Evolutionary conservation across 2,888 invertebrate species (phyloP).

Genomic region (Linyphia triangularis): DNA sequence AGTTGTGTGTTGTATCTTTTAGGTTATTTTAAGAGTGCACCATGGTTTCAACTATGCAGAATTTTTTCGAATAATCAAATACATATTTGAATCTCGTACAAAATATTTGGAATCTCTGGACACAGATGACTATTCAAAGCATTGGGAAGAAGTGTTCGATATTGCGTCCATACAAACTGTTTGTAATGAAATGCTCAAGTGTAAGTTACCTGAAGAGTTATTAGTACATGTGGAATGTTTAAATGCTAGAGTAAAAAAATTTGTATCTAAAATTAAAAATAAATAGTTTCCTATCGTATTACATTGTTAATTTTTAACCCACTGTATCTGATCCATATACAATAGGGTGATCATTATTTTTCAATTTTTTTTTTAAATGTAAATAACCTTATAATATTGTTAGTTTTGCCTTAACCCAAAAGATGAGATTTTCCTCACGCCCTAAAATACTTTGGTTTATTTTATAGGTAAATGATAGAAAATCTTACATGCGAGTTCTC

Average conservation of each 20-base stretch:
- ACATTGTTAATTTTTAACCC: too few species aligned
- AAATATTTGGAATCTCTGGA: background rate
- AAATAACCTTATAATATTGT: too few species aligned
- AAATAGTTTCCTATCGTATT: too few species aligned
- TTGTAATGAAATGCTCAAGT: conserved; percentile 23
- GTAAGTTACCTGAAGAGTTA: conserved; percentile 9
- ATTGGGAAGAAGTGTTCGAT: conserved; percentile 40
- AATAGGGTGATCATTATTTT: too few species aligned
- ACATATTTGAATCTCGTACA: conserved; percentile 36
- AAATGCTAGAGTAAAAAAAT: background rate
- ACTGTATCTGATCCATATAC: too few species aligned
- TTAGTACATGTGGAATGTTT: background rate
- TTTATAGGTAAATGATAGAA: too few species aligned
- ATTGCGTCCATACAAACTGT: conserved; percentile 24
- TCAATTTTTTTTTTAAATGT: too few species aligned
- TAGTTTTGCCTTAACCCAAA: too few species aligned
- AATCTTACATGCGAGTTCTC: too few species aligned
- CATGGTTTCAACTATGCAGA: conserved; percentile 88
- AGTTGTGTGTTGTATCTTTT: too few species aligned
- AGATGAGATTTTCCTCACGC: too few species aligned
- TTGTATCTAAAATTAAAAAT: background rate
- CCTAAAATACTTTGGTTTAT: too few species aligned
- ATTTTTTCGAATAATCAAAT: conserved; percentile 80
- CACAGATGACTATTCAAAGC: background rate
- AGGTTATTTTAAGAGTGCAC: conserved; percentile 85